Base-by-base conservation (phyloP, 35 echinoderm and acorn worm species). In the Antedon bifida region DNA sequence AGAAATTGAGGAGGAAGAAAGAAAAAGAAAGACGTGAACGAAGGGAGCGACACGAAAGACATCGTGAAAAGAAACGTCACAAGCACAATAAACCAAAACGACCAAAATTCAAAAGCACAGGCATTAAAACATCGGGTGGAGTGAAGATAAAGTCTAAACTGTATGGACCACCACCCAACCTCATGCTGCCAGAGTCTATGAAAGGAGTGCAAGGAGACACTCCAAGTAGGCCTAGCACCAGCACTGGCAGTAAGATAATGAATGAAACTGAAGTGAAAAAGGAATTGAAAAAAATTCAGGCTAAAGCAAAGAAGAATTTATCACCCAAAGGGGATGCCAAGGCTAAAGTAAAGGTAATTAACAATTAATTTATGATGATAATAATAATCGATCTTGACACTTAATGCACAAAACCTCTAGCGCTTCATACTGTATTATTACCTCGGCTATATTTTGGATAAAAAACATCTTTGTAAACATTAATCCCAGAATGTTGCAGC, bases 281-380 rank as follows among this genome's bases (percentile, higher is more conserved):
- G 28, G 78, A 80, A 80, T 17, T 36, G 78, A 80, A 80, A 28
- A 80, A 80, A 26, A 80, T 36, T 29, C 78, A 80, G 31, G 36
- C 34, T 16, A 80, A 80, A n/a, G 78, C 34, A 29, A 80, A 80
- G 35, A 80, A 29, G 39, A 80, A 23, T 23, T 29, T 29, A 30
- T 23, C 32, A 39, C 34, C n/a, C 36, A 80, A 80, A 38, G 34
- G 19, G 34, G 36, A 80, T 80, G 10, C 31, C 36, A 80, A 80
- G 34, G 19, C 3, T 23, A 39, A 80, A 80, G 34, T 38, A 38
- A 80, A 36, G 78, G 36, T 39, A 80, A 16, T 5, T 32, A 16
- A 79, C 30, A 79, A 33, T 79, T 34, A 31, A 79, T n/a, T n/a
- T n/a, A n/a, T n/a, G n/a, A n/a, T 79, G 77, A 21, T 79, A 31